Evolutionary conservation across 1,140 invertebrate genomes (phyloP).

Genomic region (Zaprionus gabonicus): DNA sequence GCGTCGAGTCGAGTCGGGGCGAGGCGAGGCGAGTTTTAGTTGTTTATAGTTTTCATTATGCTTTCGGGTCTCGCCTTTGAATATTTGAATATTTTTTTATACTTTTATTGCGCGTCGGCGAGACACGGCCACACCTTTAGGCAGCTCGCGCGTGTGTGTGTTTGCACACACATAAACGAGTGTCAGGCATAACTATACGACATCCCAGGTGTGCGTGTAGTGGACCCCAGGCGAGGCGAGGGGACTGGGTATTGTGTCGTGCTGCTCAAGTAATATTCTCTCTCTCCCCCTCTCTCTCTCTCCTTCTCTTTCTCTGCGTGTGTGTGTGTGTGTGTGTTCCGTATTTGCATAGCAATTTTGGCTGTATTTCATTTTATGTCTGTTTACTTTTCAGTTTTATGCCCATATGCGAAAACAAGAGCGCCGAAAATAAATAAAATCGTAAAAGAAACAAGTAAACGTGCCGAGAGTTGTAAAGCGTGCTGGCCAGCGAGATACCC

Average conservation of each 20-base stretch:
- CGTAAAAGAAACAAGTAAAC: slow-evolving; percentile 43
- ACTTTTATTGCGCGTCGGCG: slow-evolving; percentile 73
- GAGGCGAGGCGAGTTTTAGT: slow-evolving; percentile 47
- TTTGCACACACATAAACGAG: slow-evolving; percentile 6
- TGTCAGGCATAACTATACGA: slow-evolving; percentile 32
- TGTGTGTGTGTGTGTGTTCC: slow-evolving; percentile 36
- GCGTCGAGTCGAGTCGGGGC: slow-evolving; percentile 27
- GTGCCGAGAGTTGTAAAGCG: neutral
- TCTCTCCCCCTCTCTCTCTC: neutral
- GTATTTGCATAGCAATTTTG: slow-evolving; percentile 79
- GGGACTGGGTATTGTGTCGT: neutral
- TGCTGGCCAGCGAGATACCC: slow-evolving; percentile 3
- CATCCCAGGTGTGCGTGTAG: slow-evolving; percentile 33
- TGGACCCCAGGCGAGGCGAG: neutral
- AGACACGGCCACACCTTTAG: slow-evolving; percentile 59
- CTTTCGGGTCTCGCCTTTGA: slow-evolving; percentile 67
- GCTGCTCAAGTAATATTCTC: slow-evolving; percentile 34
- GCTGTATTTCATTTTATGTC: slow-evolving; percentile 61
- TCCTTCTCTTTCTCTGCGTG: too few relatives aligned
- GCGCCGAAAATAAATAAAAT: slow-evolving; percentile 71
- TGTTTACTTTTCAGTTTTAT: slow-evolving; percentile 82
- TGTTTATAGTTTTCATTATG: slow-evolving; percentile 52
- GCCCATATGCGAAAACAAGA: slow-evolving; percentile 77
- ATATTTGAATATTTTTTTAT: slow-evolving; percentile 52
- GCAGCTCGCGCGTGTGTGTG: slow-evolving; percentile 12